Evolutionary conservation across 2,113 vertebrate species (phyloP), one percentile per base, ranked within the genome.

Genomic region (Spheniscus mendiculus): DNA sequence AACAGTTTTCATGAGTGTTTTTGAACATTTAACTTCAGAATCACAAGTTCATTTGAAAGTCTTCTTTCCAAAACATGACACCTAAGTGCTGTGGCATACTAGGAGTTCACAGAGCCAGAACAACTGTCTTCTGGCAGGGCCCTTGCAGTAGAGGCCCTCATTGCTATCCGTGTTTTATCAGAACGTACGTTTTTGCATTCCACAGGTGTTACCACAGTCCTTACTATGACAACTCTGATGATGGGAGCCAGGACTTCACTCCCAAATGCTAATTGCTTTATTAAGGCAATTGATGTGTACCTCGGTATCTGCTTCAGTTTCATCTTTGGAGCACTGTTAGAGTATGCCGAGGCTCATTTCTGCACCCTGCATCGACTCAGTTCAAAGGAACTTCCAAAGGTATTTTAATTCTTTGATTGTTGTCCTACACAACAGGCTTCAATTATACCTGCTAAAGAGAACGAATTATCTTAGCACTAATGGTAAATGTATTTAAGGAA

Each of bases 211-310:
- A 99, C 99, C 91, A 99, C 99, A 30, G 99, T 99, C 4, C 97
- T 99, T 83, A 99, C 99, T 5, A 99, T 99, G 99, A 99, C 99
- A 92, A 99, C 99, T 3, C 97, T 99, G 83, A 99, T 99, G 99
- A 99, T 99, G 99, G 99, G 99, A 71, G 98, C 99, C 66, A 98
- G 99, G 59, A 99, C 99, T 15, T 99, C 99, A 10, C 98, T 99
- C 77, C 99, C 99, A 91, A 99, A 99, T 36, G 99, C 99, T 92
- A 99, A 99, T 90, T 99, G 99, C 96, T 99, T 99, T 98, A 99
- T 99, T 76, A 99, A 99, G 93, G 99, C 99, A 95, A 99, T 99
- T 10, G 99, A 99, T 70, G 99, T 99, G 11, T 99, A 99, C 97
- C 89, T 99, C 17, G 99, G 99, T 40, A 99, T 99, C 97, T 99